A percentile compares a stretch with the other conserved stretches of the same genome.
Conservation (phyloP, 2,888 invertebrate genomes). For the Reticulitermes lucifugus region DNA sequence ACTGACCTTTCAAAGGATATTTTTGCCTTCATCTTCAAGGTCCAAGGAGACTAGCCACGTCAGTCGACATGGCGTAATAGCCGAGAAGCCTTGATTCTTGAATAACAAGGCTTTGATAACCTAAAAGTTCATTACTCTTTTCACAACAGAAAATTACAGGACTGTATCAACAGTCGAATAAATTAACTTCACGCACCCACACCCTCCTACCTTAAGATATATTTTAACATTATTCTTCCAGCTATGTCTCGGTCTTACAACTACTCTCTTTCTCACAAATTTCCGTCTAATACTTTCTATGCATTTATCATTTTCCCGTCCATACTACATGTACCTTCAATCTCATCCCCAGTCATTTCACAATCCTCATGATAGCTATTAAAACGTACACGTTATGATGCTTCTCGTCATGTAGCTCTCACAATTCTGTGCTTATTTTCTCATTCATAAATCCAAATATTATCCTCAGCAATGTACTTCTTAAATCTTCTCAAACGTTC, state of each 20-base stretch:
- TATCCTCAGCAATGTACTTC: not conserved
- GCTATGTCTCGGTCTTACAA: not conserved
- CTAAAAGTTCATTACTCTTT: not conserved
- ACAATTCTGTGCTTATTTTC: not conserved
- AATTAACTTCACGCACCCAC: not conserved
- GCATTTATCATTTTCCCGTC: not conserved
- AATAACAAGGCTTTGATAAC: too few species aligned
- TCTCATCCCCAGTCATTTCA: not conserved
- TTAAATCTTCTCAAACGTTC: not conserved
- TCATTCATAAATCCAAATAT: not conserved
- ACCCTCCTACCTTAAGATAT: not conserved
- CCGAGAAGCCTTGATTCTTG: too few species aligned
- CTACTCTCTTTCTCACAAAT: not conserved
- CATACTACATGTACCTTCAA: not conserved
- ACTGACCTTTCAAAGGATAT: too few species aligned
- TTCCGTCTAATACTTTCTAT: not conserved
- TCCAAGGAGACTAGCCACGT: too few species aligned
- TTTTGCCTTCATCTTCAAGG: too few species aligned
- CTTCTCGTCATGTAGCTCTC: not conserved
- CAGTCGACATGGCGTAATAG: too few species aligned
- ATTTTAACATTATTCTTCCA: not conserved
- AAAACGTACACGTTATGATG: not conserved
- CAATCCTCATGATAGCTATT: not conserved
- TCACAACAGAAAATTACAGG: not conserved
- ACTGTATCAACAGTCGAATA: not conserved